Evolutionary conservation across 2,888 invertebrate genomes (phyloP).

Genomic region (Rhamnusium bicolor): DNA sequence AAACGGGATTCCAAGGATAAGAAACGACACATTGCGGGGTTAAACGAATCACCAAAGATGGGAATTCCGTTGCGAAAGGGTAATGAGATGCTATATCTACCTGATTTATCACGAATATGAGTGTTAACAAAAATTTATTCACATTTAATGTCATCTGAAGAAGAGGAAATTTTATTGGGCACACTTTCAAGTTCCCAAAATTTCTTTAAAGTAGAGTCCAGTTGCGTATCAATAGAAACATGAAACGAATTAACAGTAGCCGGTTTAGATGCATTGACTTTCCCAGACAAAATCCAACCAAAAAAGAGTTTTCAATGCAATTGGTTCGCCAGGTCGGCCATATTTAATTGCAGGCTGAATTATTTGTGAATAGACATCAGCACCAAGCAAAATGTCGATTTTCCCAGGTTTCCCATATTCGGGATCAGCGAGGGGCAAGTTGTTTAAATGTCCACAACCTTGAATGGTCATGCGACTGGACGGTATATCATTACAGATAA

Average conservation of each 20-base stretch:
- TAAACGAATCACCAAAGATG: neutral
- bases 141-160: conserved; percentile 33
- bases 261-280: neutral
- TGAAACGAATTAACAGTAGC: neutral
- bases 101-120: conserved; percentile 24
- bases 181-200: conserved; percentile 35
- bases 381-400: conserved; percentile 17
- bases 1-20: neutral
- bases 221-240: neutral
- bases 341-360: no score
- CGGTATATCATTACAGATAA: neutral
- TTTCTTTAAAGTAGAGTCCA: conserved; percentile 1
- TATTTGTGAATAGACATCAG: conserved; percentile 7
- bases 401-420: no score
- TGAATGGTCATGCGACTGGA: no score
- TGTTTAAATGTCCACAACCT: no score
- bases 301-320: conserved; percentile 14
- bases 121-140: conserved; percentile 30
- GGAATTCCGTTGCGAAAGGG: conserved; percentile 23
- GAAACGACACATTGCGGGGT: neutral
- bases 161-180: neutral
- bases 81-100: conserved; percentile 34
- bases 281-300: conserved; percentile 10
- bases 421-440: no score
- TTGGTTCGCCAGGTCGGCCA: neutral